Conservation (phyloP, 2,888 invertebrate species). For the Stomorhina lunata region DNA sequence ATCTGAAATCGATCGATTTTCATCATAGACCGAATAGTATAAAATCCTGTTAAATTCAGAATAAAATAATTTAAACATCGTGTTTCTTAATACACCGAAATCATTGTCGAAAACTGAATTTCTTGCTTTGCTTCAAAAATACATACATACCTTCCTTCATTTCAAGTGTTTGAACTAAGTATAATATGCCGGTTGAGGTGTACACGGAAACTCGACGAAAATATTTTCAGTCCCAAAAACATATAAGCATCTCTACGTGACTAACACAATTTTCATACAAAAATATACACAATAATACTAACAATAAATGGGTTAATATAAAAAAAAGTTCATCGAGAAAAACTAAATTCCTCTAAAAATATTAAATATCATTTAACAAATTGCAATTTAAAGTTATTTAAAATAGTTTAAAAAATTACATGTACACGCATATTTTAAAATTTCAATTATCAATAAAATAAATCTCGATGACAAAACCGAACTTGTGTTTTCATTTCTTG, state of each 20-base stretch:
- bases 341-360: background rate
- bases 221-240: constrained; percentile 17
- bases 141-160: too few relatives aligned
- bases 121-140: too few relatives aligned
- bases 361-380: background rate
- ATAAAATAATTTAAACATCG: too few relatives aligned
- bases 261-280: constrained; percentile 15
- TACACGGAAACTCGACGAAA: background rate
- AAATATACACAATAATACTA: constrained; percentile 22
- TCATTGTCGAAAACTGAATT: too few relatives aligned
- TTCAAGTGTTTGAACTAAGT: background rate
- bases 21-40: too few relatives aligned
- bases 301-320: constrained; percentile 37
- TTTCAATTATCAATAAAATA: constrained; percentile 42
- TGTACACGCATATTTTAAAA: constrained; percentile 3
- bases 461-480: constrained; percentile 46
- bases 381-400: background rate
- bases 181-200: background rate
- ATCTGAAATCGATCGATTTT: too few relatives aligned
- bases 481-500: background rate
- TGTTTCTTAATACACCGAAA: too few relatives aligned
- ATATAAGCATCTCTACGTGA: background rate
- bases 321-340: constrained; percentile 32
- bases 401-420: background rate
- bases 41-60: too few relatives aligned